Evolutionary conservation across 2,888 invertebrate genomes (phyloP), one percentile per base, ranked within the genome.

Genomic region (Paralinhomoeus sp.): DNA sequence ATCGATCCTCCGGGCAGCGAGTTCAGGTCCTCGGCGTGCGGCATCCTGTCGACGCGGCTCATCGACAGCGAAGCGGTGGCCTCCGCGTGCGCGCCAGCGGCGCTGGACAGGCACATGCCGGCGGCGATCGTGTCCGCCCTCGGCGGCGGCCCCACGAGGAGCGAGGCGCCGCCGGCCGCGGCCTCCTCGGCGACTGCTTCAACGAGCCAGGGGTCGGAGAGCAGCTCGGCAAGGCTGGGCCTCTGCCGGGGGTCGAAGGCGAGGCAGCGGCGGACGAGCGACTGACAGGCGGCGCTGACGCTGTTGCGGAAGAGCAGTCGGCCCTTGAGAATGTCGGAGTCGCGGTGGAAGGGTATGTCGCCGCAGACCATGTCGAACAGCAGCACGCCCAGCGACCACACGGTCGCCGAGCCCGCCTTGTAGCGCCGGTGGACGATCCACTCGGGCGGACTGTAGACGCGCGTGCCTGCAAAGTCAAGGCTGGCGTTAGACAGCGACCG

Each of bases 301-400:
- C 61, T 52, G 24, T 54, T 53, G 40, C 57, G 55, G 49, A 64
- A 61, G 33, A 48, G 46, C n/a, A 50, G 39, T 33, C 45, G 44
- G 23, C 47, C 46, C 18, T 48, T 46, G 35, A 46, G 43, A 60
- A 47, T 46, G 22, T 49, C 44, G 21, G 3, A 67, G 53, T 74
- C 73, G 43, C 66, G 62, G 54, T 73, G 71, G 57, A 72, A 73
- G 33, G 73, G 73, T 54, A 74, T 72, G 61, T 74, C 73, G 20
- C 73, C 73, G 54, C 70, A 71, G 41, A 74, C 71, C 71, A 74
- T 71, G 60, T 73, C 73, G 54, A 65, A 74, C 17, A 74, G 63
- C 1, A 73, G 65, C 49, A 74, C 70, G 37, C 73, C 73, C 44
- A 74, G 61, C 1, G 72, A 72, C 73, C 73, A 73, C 2, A 74